These are phyloP conservation scores for Tubulanus polymorphus DNA, from an alignment of 2,888 invertebrate species.

Conservation along the genomic window DNA sequence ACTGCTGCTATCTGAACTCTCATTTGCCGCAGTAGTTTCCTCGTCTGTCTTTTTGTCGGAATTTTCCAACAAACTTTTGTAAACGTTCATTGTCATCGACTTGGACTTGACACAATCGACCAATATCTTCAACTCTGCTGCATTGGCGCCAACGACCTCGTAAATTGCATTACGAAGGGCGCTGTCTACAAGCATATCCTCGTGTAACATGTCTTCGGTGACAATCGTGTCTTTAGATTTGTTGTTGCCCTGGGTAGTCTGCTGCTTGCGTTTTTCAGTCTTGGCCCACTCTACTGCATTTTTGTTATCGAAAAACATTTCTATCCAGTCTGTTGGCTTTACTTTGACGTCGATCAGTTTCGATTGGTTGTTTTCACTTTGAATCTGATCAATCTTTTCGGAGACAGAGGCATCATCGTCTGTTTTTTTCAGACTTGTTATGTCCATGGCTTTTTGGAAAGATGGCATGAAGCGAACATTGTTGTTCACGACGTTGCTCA, in stretches of 20 bases:
- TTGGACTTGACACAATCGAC: background rate
- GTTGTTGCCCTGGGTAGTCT: background rate
- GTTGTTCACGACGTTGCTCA: background rate
- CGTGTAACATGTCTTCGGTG: background rate
- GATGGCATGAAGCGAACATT: background rate
- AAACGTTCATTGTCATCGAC: background rate
- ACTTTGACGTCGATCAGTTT: background rate
- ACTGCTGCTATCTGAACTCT: background rate
- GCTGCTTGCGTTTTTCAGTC: too few species aligned
- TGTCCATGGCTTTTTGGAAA: background rate
- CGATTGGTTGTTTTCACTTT: background rate
- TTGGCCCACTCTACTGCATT: too few species aligned
- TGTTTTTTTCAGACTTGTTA: too few species aligned
- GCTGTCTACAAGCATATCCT: background rate
- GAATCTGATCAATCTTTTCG: background rate
- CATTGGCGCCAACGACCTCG: background rate
- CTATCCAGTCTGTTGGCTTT: background rate
- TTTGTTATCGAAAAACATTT: background rate
- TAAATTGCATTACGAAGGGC: background rate
- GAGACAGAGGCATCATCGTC: background rate
- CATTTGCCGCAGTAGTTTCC: background rate
- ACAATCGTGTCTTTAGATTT: background rate
- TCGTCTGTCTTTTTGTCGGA: background rate
- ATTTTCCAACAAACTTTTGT: too few species aligned
- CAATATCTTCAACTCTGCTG: background rate